A percentile compares a stretch with the other conserved stretches of the same genome.
phyloP scores from a whole-genome alignment of 92 coral and sea anemone species.

The Porites rus region DNA sequence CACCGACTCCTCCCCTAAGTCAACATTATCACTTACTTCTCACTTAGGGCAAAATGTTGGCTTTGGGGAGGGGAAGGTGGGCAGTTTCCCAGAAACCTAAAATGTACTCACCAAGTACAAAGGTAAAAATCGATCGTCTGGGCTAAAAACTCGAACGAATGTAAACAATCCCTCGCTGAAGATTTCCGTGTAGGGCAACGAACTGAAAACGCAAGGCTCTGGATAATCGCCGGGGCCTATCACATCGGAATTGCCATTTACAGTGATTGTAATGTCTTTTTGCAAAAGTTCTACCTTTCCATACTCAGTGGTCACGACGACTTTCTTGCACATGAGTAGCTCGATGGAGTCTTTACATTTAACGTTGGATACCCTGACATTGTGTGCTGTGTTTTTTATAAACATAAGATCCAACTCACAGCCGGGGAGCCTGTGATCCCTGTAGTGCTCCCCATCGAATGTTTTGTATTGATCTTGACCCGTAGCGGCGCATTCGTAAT shows the following conservation, averaged over 20 bases:
- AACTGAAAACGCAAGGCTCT: conserved; percentile 66
- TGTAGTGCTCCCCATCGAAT: conserved; percentile 75
- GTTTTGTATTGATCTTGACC: conserved; percentile 92
- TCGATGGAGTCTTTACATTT: conserved; percentile 81
- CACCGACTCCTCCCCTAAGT: no score
- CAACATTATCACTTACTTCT: no score
- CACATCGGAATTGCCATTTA: not conserved
- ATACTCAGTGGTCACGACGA: conserved; percentile 42
- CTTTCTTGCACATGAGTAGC: conserved; percentile 93
- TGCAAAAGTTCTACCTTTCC: conserved; percentile 72
- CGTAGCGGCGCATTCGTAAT: conserved; percentile 87
- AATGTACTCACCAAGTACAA: conserved; percentile 66
- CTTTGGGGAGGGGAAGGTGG: no score
- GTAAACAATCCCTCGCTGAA: conserved; percentile 78
- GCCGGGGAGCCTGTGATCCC: not conserved
- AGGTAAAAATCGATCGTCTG: conserved; percentile 44
- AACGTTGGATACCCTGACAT: conserved; percentile 64
- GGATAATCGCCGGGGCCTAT: conserved; percentile 77
- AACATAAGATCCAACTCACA: conserved; percentile 62
- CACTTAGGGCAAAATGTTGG: no score
- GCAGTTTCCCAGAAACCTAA: not conserved
- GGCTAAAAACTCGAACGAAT: conserved; percentile 69
- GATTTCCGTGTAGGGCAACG: conserved; percentile 59
- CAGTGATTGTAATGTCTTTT: conserved; percentile 43
- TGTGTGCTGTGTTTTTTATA: conserved; percentile 30